Percentiles rank a stretch among this genome's conserved stretches.
Conservation (phyloP, 1,140 invertebrate species). For the Drosophila obscura region DNA sequence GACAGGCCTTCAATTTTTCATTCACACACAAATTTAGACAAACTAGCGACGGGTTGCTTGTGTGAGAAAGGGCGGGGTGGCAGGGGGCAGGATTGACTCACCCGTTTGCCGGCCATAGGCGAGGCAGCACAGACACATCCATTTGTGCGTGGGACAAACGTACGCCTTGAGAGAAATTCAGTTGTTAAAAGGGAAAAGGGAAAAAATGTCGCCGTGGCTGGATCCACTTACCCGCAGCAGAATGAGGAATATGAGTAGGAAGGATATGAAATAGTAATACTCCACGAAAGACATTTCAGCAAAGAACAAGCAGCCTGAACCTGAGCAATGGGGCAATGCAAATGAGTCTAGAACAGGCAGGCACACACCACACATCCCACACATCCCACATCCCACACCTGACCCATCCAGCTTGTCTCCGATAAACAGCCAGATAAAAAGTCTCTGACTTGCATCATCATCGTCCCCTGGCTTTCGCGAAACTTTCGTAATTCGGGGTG, state of each 20-base stretch:
- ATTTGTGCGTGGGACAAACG: constrained; percentile 47
- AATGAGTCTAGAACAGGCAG: constrained; percentile 17
- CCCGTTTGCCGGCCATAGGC: constrained; percentile 23
- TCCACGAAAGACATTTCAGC: constrained; percentile 47
- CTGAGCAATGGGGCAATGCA: constrained; percentile 18
- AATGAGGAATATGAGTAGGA: constrained; percentile 48
- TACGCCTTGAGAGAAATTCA: constrained; percentile 23
- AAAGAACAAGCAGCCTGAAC: neutral
- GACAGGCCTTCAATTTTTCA: neutral
- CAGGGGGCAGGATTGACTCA: constrained; percentile 28
- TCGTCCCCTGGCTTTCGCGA: neutral
- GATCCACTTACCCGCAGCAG: constrained; percentile 40
- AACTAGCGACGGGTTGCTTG: constrained; percentile 4
- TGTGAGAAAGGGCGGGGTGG: neutral
- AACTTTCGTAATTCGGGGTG: constrained; percentile 19
- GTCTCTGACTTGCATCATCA: constrained; percentile 40
- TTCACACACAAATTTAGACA: constrained; percentile 18
- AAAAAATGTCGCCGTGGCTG: too few relatives aligned
- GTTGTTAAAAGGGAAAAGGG: neutral
- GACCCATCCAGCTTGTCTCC: neutral
- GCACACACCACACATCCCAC: neutral
- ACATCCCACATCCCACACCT: neutral
- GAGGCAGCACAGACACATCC: constrained; percentile 42
- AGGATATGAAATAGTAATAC: constrained; percentile 55
- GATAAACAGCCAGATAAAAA: constrained; percentile 44